Percentiles rank a stretch among this genome's conserved stretches.
phyloP scores from a whole-genome alignment of 2,797 vertebrate species.

The Phoxinus dragarum region DNA sequence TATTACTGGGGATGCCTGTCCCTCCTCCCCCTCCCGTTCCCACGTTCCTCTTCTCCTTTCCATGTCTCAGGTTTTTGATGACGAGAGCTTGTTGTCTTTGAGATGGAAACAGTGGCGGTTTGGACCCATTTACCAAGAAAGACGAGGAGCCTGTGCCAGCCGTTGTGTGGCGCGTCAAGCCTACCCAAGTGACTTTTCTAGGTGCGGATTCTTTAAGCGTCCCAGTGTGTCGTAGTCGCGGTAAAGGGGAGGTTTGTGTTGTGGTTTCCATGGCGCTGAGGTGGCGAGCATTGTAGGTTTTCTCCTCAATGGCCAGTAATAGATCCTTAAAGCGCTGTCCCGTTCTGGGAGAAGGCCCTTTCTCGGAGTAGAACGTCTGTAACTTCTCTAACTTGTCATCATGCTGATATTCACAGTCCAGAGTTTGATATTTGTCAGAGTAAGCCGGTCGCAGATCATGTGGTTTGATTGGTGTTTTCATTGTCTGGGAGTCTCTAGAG shows the following conservation, averaged over 20 bases:
- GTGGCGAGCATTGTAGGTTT: conserved; percentile 62
- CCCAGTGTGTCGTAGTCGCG: conserved; percentile 72
- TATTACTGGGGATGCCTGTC: conserved; percentile 53
- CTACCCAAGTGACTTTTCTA: conserved; percentile 80
- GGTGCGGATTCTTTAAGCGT: conserved; percentile 68
- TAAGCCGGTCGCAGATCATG: conserved; percentile 68
- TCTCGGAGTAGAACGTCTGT: conserved; percentile 72
- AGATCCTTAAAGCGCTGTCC: conserved; percentile 69
- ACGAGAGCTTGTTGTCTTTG: conserved; percentile 76
- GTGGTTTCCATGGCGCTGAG: conserved; percentile 64
- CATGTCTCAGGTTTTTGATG: conserved; percentile 76
- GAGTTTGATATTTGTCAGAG: conserved; percentile 63
- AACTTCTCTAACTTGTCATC: conserved; percentile 71
- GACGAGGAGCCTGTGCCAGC: conserved; percentile 64
- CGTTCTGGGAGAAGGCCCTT: conserved; percentile 68
- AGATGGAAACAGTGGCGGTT: conserved; percentile 72
- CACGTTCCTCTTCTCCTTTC: conserved; percentile 75
- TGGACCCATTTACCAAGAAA: conserved; percentile 74
- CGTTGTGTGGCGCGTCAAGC: conserved; percentile 66
- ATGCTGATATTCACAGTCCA: conserved; percentile 64
- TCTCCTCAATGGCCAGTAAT: conserved; percentile 66
- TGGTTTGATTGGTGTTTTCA: conserved; percentile 60
- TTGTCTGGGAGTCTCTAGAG: conserved; percentile 63
- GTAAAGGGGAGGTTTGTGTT: conserved; percentile 69
- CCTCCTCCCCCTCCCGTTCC: conserved; percentile 54